phyloP scores from a whole-genome alignment of 2,113 vertebrate genomes.

The Xerus inauris region DNA sequence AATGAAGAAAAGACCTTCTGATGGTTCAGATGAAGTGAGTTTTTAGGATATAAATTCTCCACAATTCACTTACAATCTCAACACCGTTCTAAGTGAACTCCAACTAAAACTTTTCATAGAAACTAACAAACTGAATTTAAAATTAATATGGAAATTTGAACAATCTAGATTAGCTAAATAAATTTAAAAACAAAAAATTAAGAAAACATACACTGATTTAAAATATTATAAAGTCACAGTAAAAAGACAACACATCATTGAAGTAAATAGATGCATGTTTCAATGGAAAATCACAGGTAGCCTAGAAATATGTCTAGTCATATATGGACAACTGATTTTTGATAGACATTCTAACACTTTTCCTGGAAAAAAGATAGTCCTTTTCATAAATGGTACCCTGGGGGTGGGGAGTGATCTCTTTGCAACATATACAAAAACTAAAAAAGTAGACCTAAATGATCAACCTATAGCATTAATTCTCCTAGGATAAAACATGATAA shows the following conservation, averaged over 20 bases:
- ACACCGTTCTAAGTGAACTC: too few relatives aligned
- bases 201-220: not conserved
- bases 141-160: too few relatives aligned
- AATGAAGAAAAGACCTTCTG: too few relatives aligned
- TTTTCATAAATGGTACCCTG: not conserved
- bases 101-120: too few relatives aligned
- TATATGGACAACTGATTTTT: not conserved
- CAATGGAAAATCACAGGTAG: not conserved
- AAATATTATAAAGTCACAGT: not conserved
- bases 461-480: not conserved
- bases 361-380: not conserved
- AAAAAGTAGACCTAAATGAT: not conserved
- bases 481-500: not conserved
- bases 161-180: too few relatives aligned
- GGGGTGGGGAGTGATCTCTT: too few relatives aligned
- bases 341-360: fast-evolving
- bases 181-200: too few relatives aligned
- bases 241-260: not conserved
- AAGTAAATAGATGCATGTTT: not conserved
- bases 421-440: not conserved
- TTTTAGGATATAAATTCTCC: too few relatives aligned
- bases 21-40: too few relatives aligned
- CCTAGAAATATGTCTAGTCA: not conserved
- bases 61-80: too few relatives aligned
- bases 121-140: too few relatives aligned